phyloP scores from a whole-genome alignment of 1,140 invertebrate species.

The Lysiphlebus fabarum region DNA sequence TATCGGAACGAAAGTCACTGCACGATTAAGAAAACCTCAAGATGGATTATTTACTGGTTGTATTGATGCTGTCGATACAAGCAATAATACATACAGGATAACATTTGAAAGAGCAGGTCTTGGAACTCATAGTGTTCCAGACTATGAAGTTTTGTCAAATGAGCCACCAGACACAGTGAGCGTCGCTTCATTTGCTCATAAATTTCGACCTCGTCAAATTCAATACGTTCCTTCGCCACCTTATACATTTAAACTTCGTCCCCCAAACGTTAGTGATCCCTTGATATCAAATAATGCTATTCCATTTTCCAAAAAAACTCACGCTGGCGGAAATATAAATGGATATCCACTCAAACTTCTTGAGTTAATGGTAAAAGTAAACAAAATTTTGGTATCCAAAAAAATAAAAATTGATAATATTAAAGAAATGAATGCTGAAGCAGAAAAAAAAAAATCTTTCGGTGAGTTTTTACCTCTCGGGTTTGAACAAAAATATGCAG shows the following conservation, averaged over 20 bases:
- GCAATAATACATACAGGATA: conserved; percentile 95
- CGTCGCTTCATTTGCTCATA: conserved; percentile 78
- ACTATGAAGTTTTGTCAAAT: conserved; percentile 94
- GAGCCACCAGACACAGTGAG: conserved; percentile 88
- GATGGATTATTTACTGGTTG: conserved; percentile 95
- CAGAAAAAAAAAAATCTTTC: conserved; percentile 81
- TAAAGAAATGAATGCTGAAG: conserved; percentile 86
- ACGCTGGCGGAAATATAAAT: conserved; percentile 63
- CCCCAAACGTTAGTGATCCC: conserved; percentile 57
- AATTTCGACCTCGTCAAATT: conserved; percentile 71
- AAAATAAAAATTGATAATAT: conserved; percentile 76
- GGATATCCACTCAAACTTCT: conserved; percentile 83
- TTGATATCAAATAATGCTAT: conserved; percentile 56
- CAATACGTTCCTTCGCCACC: conserved; percentile 58
- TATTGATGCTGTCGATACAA: conserved; percentile 96
- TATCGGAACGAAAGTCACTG: conserved; percentile 95
- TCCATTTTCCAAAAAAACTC: conserved; percentile 44
- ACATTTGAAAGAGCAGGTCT: conserved; percentile 92
- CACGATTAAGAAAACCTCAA: conserved; percentile 85
- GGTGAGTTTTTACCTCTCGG: conserved; percentile 74
- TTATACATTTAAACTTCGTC: conserved; percentile 54
- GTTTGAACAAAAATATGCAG: conserved; percentile 87
- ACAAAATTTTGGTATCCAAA: conserved; percentile 82
- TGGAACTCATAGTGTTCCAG: conserved; percentile 93
- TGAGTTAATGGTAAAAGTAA: conserved; percentile 81